Evolutionary conservation across 2,113 vertebrate genomes (phyloP), one percentile per base, ranked within the genome.

Genomic region (Pardalotus punctatus): DNA sequence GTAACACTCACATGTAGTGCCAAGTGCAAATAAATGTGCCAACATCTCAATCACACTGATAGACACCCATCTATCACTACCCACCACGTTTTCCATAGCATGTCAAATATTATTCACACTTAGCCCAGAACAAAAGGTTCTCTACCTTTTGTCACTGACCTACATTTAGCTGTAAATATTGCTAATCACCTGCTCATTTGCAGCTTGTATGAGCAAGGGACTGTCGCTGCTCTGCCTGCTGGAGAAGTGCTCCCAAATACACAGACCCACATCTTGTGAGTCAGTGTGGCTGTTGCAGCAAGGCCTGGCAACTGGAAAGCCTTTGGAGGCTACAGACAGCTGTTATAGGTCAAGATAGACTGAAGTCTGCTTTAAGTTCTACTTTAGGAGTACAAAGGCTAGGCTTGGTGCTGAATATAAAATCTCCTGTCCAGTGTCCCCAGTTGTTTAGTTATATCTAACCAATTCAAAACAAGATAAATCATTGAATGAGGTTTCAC

Each of bases 391-490:
- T 40, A 38, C 15, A 51, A 74, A 86, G 53, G 10, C n/a, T 38
- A 25, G 10, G 18, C 40, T 56, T 40, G 17, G 17, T 71, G 33
- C 28, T 74, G 56, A 67, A 83, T 79, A 81, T 66, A 77, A 71
- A 67, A 62, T 43, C 60, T 35, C 10, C 16, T 42, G 17, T 36
- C 71, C 36, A 35, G 5, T 6, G 19, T 53, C n/a, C 84, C 45
- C 8, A 57, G 10, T 38, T 48, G 25, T 65, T 91, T 60, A 48
- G 6, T 65, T 71, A 40, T 0, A 2, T 38, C 40, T 79, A 67
- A 62, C 28, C 56, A 62, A 78, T 58, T 80, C 42, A 71, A 83
- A 94, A n/a, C 18, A 84, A 67, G 36, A 24, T 4, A 93, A 92
- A 73, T 28, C 27, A 57, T 65, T 42, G 69, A 57, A 27, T 76